phyloP scores from a whole-genome alignment of 2,113 vertebrate species.

The Cinclus cinclus region DNA sequence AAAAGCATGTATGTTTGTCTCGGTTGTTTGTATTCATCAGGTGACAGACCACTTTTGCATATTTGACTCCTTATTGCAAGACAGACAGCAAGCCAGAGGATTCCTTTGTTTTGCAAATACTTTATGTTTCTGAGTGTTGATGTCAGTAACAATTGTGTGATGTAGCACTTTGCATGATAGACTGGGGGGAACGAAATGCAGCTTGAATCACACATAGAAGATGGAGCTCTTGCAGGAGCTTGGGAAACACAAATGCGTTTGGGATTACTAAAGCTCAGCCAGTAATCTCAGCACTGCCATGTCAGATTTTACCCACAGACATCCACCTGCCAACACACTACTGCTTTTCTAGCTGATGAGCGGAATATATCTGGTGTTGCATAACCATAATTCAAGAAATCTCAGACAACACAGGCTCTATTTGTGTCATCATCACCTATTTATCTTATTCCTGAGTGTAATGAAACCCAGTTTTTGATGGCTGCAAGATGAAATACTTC shows the following conservation, averaged over 20 bases:
- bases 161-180: neutral
- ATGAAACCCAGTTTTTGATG: neutral
- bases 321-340: neutral
- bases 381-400: neutral
- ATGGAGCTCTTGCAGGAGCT: neutral
- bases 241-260: neutral
- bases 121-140: neutral
- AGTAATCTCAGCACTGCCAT: neutral
- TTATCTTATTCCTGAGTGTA: neutral
- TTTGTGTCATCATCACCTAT: neutral
- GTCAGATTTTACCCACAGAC: neutral
- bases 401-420: neutral
- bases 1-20: neutral
- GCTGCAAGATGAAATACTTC: neutral
- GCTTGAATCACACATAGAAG: neutral
- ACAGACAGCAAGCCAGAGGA: neutral
- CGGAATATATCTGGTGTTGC: neutral
- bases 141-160: neutral
- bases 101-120: neutral
- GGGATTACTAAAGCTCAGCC: neutral
- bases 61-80: neutral
- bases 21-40: neutral
- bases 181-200: rapidly evolving
- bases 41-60: neutral
- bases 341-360: neutral